Percentiles rank a stretch among this genome's conserved stretches.
These are phyloP conservation scores for Encarsia formosa DNA, from an alignment of 2,888 invertebrate genomes.

Conservation along the genomic window DNA sequence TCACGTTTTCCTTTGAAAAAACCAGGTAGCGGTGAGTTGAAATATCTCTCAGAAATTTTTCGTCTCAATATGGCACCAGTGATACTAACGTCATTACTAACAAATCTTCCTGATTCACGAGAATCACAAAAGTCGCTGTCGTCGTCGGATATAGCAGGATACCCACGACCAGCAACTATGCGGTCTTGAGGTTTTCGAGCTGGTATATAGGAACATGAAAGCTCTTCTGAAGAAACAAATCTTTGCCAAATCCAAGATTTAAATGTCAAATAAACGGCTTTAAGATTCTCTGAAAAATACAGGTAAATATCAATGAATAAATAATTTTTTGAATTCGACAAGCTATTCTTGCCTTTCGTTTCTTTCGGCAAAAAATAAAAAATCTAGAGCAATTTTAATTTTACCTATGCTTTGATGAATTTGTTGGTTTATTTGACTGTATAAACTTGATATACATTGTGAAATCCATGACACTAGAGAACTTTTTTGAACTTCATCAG, in stretches of 20 bases:
- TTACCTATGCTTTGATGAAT: conserved; percentile 18
- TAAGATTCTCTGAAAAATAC: conserved; percentile 35
- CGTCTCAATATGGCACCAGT: conserved; percentile 15
- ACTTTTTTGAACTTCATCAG: background rate
- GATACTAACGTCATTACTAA: conserved; percentile 10
- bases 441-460: background rate
- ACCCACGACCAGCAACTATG: conserved; percentile 26
- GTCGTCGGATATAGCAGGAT: conserved; percentile 24
- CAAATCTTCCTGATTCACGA: conserved; percentile 6
- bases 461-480: background rate
- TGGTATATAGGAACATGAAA: conserved; percentile 44
- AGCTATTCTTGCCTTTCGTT: too few relatives aligned
- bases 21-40: background rate
- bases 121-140: conserved; percentile 17
- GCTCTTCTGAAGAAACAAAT: conserved; percentile 35
- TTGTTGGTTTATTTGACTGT: conserved; percentile 5
- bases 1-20: conserved; percentile 7
- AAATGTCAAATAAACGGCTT: conserved; percentile 27
- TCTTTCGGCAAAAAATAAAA: too few relatives aligned
- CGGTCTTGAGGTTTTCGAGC: conserved; percentile 37
- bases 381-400: background rate
- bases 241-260: conserved; percentile 32
- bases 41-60: background rate
- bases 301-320: too few relatives aligned
- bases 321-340: too few relatives aligned